These are phyloP conservation scores for Nansenia antarctica DNA, from an alignment of 2,113 vertebrate species.

Conservation along the genomic window DNA sequence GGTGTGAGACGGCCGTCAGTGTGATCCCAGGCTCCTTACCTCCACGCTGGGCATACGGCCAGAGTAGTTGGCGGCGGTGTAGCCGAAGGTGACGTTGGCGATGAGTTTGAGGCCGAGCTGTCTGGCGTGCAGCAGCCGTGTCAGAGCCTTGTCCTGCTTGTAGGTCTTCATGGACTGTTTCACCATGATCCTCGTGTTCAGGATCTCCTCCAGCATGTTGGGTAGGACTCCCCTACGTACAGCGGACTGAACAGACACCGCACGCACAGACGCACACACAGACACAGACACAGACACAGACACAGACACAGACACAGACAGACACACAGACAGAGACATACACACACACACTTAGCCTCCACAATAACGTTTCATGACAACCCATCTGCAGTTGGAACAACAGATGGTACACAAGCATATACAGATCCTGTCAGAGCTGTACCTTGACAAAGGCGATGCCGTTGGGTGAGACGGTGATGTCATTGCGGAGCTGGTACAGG, in stretches of 20 bases:
- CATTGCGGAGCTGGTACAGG: slow-evolving; percentile 89
- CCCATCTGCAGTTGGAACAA: no score
- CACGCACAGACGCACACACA: slow-evolving; percentile 12
- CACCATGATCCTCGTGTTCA: slow-evolving; percentile 95
- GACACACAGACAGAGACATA: slow-evolving; percentile 18
- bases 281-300: neutral
- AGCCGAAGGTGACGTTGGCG: slow-evolving; percentile 95
- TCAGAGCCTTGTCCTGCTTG: slow-evolving; percentile 88
- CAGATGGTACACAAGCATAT: no score
- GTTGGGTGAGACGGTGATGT: slow-evolving; percentile 93
- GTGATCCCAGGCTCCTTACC: slow-evolving; percentile 62
- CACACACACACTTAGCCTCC: neutral
- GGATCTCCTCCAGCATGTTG: slow-evolving; percentile 95
- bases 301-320: neutral
- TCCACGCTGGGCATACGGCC: slow-evolving; percentile 96
- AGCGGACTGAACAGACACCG: slow-evolving; percentile 72
- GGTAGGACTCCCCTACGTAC: slow-evolving; percentile 94
- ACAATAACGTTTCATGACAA: no score
- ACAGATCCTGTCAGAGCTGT: slow-evolving; percentile 26
- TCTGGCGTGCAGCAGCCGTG: slow-evolving; percentile 88
- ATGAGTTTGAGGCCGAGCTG: slow-evolving; percentile 98
- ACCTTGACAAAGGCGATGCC: slow-evolving; percentile 97
- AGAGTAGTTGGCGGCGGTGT: slow-evolving; percentile 92
- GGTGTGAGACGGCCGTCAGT: neutral
- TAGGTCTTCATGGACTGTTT: slow-evolving; percentile 92